Conservation (phyloP, 2,888 invertebrate species). For the Sesia bembeciformis region DNA sequence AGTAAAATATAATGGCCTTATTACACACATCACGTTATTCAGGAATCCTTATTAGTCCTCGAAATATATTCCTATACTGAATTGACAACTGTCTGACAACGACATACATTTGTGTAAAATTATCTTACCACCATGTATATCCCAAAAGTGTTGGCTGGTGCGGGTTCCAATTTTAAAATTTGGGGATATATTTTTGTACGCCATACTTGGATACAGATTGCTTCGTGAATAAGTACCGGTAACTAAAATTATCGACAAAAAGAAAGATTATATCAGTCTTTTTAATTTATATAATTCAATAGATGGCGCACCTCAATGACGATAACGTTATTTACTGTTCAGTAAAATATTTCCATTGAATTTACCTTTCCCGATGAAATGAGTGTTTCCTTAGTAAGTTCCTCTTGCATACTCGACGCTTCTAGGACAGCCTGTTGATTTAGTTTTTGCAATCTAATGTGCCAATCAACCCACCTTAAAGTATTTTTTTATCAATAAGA, state of each 20-base stretch:
- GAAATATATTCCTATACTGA: too few species aligned
- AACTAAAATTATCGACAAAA: constrained; percentile 56
- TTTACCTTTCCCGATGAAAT: constrained; percentile 82
- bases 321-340: too few species aligned
- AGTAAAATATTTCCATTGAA: too few species aligned
- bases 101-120: neutral
- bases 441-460: constrained; percentile 87
- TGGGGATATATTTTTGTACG: constrained; percentile 86
- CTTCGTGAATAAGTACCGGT: constrained; percentile 85
- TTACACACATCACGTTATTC: too few species aligned
- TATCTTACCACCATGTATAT: constrained; percentile 82
- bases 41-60: too few species aligned
- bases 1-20: too few species aligned
- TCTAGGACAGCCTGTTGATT: constrained; percentile 92
- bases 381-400: constrained; percentile 88
- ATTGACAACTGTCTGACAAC: too few species aligned
- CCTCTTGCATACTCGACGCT: constrained; percentile 84
- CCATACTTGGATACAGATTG: constrained; percentile 89
- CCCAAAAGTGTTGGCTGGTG: constrained; percentile 81
- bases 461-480: constrained; percentile 85
- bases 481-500: neutral
- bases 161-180: constrained; percentile 79
- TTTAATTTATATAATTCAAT: too few species aligned
- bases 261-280: too few species aligned
- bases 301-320: too few species aligned